Base-by-base conservation (phyloP, 2,113 vertebrate genomes). In the Sciurus niger region DNA sequence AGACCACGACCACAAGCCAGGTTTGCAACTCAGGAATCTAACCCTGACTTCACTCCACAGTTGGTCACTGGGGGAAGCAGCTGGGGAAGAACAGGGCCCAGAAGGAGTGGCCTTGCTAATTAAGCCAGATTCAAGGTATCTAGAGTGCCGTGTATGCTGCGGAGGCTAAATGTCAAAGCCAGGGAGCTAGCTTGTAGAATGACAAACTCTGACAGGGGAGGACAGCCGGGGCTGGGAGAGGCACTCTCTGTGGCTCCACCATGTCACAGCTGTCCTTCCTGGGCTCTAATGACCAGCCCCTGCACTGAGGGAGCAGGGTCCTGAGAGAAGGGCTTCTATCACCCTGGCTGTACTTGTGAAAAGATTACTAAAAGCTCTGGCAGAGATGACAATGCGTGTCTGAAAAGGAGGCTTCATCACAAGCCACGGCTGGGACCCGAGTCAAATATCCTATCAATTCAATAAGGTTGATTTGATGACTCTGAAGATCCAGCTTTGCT, bases 1-100 rank as follows among this genome's bases (percentile, higher is more conserved):
- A 90, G 80, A 95, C 96, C 91, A 79, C 76, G 98, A 97, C 97
- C 93, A 96, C 95, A 98, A 94, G 78, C 84, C 96, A 96, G 83
- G 91, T 96, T 96, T 94, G 77, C 79, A 93, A 94, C 92, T 96
- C 97, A 90, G 90, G 95, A 80, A 96, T 96, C 95, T 93, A 96
- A 48, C 48, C 51, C 77, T 95, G 92, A 91, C 68, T 94, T 94
- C 58, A 30, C 48, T 90, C 60, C 22, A n/a, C 73, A 89, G 51
- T 0, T 58, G 73, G 16, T 53, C 78, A 37, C 14, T 77, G 53
- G 8, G 13, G 60, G 60, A 24, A 28, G 60, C 60, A 24, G 20
- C 58, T 25, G 22, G 58, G 58, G 60, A 63, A 11, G 60, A 63
- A 24, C 3, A 24, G 9, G 60, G 24, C 60, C 60, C 60, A 63